A percentile compares a stretch with the other conserved stretches of the same genome.
These are phyloP conservation scores for Idaea biselata DNA, from an alignment of 2,888 invertebrate species.

Conservation along the genomic window DNA sequence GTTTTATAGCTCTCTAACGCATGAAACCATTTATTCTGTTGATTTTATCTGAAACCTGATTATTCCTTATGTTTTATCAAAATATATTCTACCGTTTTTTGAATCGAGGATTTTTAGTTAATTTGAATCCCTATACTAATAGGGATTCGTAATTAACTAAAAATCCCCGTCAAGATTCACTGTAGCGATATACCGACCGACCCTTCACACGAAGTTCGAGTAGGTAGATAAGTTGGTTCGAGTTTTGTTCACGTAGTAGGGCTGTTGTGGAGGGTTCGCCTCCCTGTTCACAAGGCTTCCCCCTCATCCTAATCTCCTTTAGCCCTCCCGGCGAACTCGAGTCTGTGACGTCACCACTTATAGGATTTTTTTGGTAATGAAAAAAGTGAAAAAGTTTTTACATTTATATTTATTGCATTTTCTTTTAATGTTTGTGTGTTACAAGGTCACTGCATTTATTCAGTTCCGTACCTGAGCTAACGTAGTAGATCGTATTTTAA, in stretches of 20 bases:
- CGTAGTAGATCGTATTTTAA: not conserved
- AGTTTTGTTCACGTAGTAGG: constrained; percentile 45
- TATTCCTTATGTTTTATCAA: not conserved
- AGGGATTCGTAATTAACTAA: no score
- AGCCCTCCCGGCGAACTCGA: constrained; percentile 57
- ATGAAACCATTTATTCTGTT: not conserved
- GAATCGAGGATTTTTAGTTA: not conserved
- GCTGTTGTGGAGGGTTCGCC: constrained; percentile 41
- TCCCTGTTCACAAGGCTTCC: constrained; percentile 30
- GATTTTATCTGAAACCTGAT: not conserved
- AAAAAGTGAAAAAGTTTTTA: constrained; percentile 62
- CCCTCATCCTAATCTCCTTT: constrained; percentile 68
- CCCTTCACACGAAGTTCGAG: not conserved
- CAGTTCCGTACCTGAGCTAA: constrained; percentile 3
- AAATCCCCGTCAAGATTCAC: no score
- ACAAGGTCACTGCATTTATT: constrained; percentile 46
- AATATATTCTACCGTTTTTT: not conserved
- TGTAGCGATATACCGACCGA: no score
- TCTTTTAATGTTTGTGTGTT: constrained; percentile 38
- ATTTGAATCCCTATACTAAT: not conserved
- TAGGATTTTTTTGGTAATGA: constrained; percentile 66
- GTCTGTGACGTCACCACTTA: constrained; percentile 74
- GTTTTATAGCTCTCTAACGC: not conserved
- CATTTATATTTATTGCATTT: constrained; percentile 47
- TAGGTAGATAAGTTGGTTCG: constrained; percentile 27